phyloP scores from a whole-genome alignment of 1,140 invertebrate species.

The Brachionus rubens region DNA sequence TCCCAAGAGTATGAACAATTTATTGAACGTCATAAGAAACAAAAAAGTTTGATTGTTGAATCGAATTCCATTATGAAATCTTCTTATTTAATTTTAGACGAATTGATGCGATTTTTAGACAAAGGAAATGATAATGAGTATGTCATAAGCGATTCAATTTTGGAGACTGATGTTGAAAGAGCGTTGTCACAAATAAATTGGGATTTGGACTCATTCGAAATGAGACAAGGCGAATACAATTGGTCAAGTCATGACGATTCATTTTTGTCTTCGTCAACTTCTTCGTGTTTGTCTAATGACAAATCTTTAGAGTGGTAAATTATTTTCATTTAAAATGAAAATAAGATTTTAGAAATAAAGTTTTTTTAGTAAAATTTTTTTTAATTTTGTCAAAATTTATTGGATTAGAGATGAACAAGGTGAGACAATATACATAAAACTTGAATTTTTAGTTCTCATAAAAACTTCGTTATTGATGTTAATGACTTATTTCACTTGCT shows the following conservation, averaged over 20 bases:
- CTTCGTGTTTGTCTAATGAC: too few relatives aligned
- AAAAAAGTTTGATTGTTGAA: slow-evolving; percentile 62
- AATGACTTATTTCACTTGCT: too few relatives aligned
- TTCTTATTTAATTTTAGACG: slow-evolving; percentile 63
- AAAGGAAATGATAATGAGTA: slow-evolving; percentile 59
- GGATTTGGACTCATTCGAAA: background rate
- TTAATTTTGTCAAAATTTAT: too few relatives aligned
- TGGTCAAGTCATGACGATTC: background rate
- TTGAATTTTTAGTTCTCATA: too few relatives aligned
- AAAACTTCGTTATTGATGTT: too few relatives aligned
- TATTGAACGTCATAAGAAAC: slow-evolving; percentile 56
- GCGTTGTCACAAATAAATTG: slow-evolving; percentile 54
- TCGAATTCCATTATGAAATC: slow-evolving; percentile 62
- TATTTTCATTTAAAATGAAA: too few relatives aligned
- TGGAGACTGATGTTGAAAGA: slow-evolving; percentile 61
- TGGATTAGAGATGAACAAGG: too few relatives aligned
- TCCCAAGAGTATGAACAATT: slow-evolving; percentile 60
- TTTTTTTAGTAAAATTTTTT: too few relatives aligned
- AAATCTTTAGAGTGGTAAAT: too few relatives aligned
- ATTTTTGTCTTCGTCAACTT: too few relatives aligned
- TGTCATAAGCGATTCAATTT: slow-evolving; percentile 58
- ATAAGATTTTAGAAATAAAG: too few relatives aligned
- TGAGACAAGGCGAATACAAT: background rate
- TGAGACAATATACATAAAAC: too few relatives aligned
- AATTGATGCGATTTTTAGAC: slow-evolving; percentile 63